Percentiles rank a stretch among this genome's conserved stretches.
Conservation (phyloP, 2,888 invertebrate genomes). For the Mimas tiliae region DNA sequence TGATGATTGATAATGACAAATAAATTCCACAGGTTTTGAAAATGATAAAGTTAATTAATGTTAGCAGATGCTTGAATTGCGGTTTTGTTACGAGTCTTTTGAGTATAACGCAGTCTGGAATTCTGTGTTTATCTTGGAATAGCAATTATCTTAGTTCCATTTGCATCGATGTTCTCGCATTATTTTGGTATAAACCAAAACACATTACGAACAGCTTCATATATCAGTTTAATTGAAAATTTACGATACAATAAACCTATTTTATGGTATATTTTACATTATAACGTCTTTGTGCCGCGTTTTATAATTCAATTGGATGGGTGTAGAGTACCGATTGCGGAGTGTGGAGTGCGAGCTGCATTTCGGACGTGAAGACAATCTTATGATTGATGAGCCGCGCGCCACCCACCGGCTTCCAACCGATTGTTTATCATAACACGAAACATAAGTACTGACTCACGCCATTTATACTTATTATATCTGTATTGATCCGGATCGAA, state of each 20-base stretch:
- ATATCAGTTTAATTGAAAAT: constrained; percentile 41
- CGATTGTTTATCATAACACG: constrained; percentile 43
- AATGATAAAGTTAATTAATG: not conserved
- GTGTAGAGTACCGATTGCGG: not conserved
- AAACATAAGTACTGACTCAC: constrained; percentile 41
- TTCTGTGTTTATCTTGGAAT: not conserved
- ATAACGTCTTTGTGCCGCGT: constrained; percentile 32
- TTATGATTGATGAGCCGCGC: constrained; percentile 31
- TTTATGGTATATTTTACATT: constrained; percentile 39
- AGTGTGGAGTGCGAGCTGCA: not conserved
- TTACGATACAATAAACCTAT: constrained; percentile 40
- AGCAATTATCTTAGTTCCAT: not conserved
- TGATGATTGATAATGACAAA: not conserved
- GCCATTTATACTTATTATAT: constrained; percentile 48
- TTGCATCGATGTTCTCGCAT: not conserved
- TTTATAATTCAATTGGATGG: constrained; percentile 1
- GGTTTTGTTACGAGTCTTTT: not conserved
- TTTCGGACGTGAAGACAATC: constrained; percentile 25
- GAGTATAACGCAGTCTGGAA: not conserved
- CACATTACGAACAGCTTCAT: constrained; percentile 31
- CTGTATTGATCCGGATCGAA: constrained; percentile 54
- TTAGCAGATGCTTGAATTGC: not conserved
- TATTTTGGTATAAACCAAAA: constrained; percentile 36
- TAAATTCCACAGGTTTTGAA: not conserved
- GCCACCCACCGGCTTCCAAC: constrained; percentile 38